Evolutionary conservation across 2,888 invertebrate species (phyloP), one percentile per base, ranked within the genome.

Genomic region (Thalpophila matura): DNA sequence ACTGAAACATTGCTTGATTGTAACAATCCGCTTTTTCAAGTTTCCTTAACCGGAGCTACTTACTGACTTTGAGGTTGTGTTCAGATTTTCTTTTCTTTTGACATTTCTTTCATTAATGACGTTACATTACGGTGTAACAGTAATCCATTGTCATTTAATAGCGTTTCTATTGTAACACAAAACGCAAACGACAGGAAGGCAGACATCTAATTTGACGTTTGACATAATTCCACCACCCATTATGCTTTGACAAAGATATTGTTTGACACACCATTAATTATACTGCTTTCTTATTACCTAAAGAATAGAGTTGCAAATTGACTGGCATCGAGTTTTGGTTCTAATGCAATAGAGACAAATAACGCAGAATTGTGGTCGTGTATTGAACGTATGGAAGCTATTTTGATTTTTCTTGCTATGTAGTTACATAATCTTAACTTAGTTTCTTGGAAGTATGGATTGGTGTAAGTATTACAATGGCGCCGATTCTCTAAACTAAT

Each of bases 151-250:
- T 83, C 83, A 77, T 89, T 88, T 88, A 90, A 90, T 87, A 86
- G 84, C 83, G 86, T 83, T 87, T 80, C 89, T 87, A 91, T 91
- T 91, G 90, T 92, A 88, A 86, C 87, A 86, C 86, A 89, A 89
- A 91, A 90, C 86, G 89, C 90, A 88, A 91, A 90, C 87, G 90
- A 90, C 91, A 89, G 92, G 90, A 91, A 91, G 86, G 85, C 84
- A 85, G 87, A 84, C 89, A 83, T 90, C 89, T 92, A 92, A 93
- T 92, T 92, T 93, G 93, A 92, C 93, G 86, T 92, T 92, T 92
- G 91, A 92, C 91, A 91, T 91, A 88, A 91, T 90, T 89, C 88
- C 74, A 79, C 77, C 82, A 79, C 81, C 88, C 85, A 90, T 91
- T 91, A 86, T 87, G 63, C 78, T 82, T 72, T 84, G 79, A 85